Evolutionary conservation across 2,888 invertebrate species (phyloP).

Genomic region (Schizotus pectinicornis): DNA sequence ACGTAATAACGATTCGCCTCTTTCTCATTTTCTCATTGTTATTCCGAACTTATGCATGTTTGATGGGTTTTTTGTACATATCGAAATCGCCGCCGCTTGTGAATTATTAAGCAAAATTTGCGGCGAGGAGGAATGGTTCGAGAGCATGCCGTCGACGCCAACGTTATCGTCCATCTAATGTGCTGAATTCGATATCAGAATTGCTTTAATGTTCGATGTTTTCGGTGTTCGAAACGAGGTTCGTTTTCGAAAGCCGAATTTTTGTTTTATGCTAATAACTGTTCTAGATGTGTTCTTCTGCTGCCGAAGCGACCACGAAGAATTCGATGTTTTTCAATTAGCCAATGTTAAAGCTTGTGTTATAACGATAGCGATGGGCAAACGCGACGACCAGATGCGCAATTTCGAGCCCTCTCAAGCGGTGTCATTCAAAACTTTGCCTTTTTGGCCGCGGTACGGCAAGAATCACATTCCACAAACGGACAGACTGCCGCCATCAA

Average conservation of each 20-base stretch:
- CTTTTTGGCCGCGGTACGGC: slow-evolving; percentile 45
- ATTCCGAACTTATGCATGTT: too few species aligned
- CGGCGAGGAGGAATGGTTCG: too few species aligned
- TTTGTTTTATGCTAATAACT: slow-evolving; percentile 48
- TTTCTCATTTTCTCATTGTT: too few species aligned
- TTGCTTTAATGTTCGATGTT: slow-evolving; percentile 1
- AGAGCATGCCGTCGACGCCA: too few species aligned
- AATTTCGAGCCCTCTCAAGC: slow-evolving; percentile 49
- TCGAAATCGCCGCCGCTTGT: too few species aligned
- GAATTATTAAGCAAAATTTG: too few species aligned
- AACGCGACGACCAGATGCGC: slow-evolving; percentile 57
- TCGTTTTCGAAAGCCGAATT: slow-evolving; percentile 18
- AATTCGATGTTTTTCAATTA: slow-evolving; percentile 36
- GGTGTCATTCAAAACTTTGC: slow-evolving; percentile 52
- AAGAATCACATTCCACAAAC: slow-evolving; percentile 27
- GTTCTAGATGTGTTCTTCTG: slow-evolving; percentile 53
- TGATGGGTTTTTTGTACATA: too few species aligned
- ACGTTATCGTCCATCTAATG: too few species aligned
- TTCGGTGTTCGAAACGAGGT: not conserved
- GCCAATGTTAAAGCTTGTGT: slow-evolving; percentile 21
- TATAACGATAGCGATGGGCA: slow-evolving; percentile 57
- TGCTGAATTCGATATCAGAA: too few species aligned
- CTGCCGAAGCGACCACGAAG: slow-evolving; percentile 43
- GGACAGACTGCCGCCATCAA: too few species aligned
- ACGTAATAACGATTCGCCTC: too few species aligned